Evolutionary conservation across 2,113 vertebrate genomes (phyloP).

Genomic region (Rhea pennata): DNA sequence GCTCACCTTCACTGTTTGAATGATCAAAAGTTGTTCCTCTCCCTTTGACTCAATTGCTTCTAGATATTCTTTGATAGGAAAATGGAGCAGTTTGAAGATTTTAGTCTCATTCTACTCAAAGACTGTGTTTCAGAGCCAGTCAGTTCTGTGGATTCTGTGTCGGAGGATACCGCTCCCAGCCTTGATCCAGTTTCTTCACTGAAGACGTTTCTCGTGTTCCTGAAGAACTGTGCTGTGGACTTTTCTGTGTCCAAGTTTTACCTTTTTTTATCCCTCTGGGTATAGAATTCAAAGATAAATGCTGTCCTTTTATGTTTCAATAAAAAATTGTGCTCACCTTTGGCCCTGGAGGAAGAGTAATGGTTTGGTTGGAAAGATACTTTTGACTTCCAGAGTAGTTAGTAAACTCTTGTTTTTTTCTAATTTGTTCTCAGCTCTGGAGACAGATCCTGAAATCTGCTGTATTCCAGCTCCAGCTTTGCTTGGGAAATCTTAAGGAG

Average conservation of each 20-base stretch:
- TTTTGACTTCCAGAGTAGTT: background rate
- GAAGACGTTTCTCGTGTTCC: background rate
- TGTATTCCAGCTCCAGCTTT: background rate
- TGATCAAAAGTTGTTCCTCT: background rate
- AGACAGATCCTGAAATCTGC: background rate
- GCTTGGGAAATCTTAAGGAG: background rate
- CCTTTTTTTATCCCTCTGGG: background rate
- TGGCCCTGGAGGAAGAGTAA: background rate
- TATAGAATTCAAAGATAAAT: background rate
- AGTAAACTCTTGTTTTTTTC: background rate
- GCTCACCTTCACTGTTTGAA: background rate
- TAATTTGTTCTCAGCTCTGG: background rate
- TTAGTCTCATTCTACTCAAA: accelerated
- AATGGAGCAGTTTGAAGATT: background rate
- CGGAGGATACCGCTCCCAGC: background rate
- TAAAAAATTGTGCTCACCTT: background rate
- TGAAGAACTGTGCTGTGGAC: background rate
- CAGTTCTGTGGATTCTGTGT: background rate
- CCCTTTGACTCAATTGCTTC: background rate
- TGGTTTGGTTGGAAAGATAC: background rate
- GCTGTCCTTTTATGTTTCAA: background rate
- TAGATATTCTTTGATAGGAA: background rate
- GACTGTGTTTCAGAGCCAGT: background rate
- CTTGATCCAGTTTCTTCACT: background rate
- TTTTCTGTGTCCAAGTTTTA: background rate